Conservation (phyloP, 1,140 invertebrate species). For the Cotesia vestalis region DNA sequence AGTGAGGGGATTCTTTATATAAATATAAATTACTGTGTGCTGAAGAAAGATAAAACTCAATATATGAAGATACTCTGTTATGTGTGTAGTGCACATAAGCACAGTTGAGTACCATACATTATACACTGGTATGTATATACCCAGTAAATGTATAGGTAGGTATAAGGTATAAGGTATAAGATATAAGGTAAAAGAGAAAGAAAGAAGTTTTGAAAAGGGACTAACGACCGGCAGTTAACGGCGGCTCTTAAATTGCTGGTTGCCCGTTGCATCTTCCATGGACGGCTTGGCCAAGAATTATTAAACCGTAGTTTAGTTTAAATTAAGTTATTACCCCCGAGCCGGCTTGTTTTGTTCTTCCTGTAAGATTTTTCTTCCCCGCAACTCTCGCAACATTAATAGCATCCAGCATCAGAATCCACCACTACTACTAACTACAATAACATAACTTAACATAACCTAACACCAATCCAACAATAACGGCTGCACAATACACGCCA, state of each 20-base stretch:
- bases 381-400: neutral
- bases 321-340: constrained; percentile 67
- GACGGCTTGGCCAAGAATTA: constrained; percentile 63
- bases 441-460: too few relatives aligned
- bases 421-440: constrained; percentile 14
- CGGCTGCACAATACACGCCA: neutral
- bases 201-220: constrained; percentile 68
- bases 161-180: too few relatives aligned
- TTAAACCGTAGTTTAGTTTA: constrained; percentile 69
- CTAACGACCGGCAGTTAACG: constrained; percentile 68
- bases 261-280: constrained; percentile 63
- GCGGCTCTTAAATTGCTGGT: constrained; percentile 68
- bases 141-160: constrained; percentile 13
- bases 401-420: constrained; percentile 9
- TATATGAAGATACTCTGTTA: neutral
- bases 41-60: too few relatives aligned
- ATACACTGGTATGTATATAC: neutral
- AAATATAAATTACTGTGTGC: too few relatives aligned
- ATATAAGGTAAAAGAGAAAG: constrained; percentile 46
- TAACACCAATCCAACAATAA: too few relatives aligned
- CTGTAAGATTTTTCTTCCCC: constrained; percentile 44
- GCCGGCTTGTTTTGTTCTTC: constrained; percentile 58
- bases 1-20: too few relatives aligned
- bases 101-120: neutral
- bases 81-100: constrained; percentile 2